Evolutionary conservation across 2,113 vertebrate species (phyloP).

Genomic region (Rattus rattus): DNA sequence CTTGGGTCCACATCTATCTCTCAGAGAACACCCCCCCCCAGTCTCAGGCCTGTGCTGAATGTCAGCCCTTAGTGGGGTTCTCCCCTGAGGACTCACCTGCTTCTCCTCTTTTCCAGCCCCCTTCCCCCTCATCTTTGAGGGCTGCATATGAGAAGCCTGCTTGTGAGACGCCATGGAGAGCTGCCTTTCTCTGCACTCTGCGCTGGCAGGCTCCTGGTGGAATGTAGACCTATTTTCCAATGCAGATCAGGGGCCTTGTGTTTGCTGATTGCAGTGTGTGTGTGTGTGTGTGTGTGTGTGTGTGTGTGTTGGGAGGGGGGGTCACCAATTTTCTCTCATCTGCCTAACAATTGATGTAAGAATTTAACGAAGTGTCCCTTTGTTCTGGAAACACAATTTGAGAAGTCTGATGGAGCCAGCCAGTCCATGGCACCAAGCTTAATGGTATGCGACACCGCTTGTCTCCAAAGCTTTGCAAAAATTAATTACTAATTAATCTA

Average conservation of each 20-base stretch:
- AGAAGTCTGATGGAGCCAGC: not conserved
- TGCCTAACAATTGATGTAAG: conserved; percentile 49
- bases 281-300: not conserved
- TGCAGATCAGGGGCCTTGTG: not conserved
- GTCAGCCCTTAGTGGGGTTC: fast-evolving
- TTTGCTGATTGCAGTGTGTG: conserved; percentile 58
- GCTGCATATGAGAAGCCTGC: conserved; percentile 48
- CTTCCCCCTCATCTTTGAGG: conserved; percentile 74
- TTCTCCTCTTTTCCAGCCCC: conserved; percentile 40
- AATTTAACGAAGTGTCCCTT: conserved; percentile 61
- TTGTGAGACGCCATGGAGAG: conserved; percentile 63
- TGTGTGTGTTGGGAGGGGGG: not conserved
- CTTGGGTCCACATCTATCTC: not conserved
- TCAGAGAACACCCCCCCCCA: not conserved
- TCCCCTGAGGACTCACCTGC: not conserved
- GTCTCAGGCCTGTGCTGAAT: not conserved
- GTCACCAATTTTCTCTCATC: conserved; percentile 72
- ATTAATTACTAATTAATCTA: conserved; percentile 71
- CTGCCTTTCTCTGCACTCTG: conserved; percentile 44
- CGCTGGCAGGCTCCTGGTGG: conserved; percentile 54
- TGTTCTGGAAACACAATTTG: conserved; percentile 30
- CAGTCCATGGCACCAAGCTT: not conserved
- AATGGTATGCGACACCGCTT: conserved; percentile 28
- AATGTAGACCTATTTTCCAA: conserved; percentile 45
- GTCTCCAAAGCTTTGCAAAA: conserved; percentile 61